Percentiles rank a stretch among this genome's conserved stretches.
Evolutionary conservation across 2,888 invertebrate genomes (phyloP).

Genomic region (Linnaemya vulpina): DNA sequence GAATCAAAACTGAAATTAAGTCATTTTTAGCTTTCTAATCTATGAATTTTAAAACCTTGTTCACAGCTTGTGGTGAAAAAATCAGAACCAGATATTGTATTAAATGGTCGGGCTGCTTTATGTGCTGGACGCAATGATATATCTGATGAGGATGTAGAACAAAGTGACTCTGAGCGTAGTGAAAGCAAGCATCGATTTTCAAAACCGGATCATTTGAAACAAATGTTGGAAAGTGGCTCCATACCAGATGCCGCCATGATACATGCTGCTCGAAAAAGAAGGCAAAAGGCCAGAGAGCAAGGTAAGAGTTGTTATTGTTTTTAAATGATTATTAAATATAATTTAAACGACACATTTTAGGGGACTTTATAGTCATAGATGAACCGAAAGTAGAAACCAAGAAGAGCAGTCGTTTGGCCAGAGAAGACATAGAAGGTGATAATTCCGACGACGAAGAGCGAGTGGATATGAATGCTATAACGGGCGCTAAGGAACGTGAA

Average conservation of each 20-base stretch:
- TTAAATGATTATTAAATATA: constrained; percentile 1
- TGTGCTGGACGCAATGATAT: constrained; percentile 89
- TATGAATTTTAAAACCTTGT: constrained; percentile 65
- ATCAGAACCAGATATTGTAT: constrained; percentile 86
- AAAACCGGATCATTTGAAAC: constrained; percentile 89
- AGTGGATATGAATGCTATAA: constrained; percentile 93
- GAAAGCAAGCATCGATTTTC: constrained; percentile 84
- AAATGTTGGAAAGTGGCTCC: constrained; percentile 92
- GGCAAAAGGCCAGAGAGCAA: constrained; percentile 96
- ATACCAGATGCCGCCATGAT: constrained; percentile 99
- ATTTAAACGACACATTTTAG: constrained; percentile 72
- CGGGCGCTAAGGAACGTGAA: constrained; percentile 89
- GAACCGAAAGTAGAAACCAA: constrained; percentile 82
- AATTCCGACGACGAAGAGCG: constrained; percentile 92
- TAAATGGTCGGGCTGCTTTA: constrained; percentile 92
- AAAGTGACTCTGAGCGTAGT: constrained; percentile 83
- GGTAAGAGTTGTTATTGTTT: constrained; percentile 78
- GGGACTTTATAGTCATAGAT: constrained; percentile 85
- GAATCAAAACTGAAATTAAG: constrained; percentile 28
- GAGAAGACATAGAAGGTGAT: constrained; percentile 91
- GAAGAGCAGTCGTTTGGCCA: constrained; percentile 87
- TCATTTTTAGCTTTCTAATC: constrained; percentile 58
- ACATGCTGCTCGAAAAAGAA: constrained; percentile 96
- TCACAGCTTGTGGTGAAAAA: constrained; percentile 85
- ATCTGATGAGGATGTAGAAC: constrained; percentile 86